Percentiles rank a stretch among this genome's conserved stretches.
Conservation (phyloP, 2,797 vertebrate species). For the Microctenopoma steveboyesi region DNA sequence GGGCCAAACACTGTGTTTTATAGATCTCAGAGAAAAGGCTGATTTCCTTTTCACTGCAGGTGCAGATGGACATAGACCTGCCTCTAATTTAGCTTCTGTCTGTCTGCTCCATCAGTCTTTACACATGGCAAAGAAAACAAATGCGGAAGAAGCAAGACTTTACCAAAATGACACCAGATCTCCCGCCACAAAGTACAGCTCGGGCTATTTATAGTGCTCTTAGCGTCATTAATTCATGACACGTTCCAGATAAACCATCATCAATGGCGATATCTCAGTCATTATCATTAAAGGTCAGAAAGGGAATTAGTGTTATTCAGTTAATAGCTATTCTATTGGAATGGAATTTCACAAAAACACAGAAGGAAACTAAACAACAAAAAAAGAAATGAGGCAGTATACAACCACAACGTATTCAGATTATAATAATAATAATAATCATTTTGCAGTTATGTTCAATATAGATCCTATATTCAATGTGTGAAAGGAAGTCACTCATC, state of each 20-base stretch:
- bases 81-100: neutral
- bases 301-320: neutral
- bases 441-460: no score
- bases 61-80: neutral
- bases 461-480: no score
- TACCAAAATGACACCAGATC: neutral
- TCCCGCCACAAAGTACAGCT: neutral
- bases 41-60: neutral
- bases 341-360: neutral
- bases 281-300: slow-evolving; percentile 14
- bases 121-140: neutral
- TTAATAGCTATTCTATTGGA: neutral
- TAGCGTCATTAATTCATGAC: slow-evolving; percentile 22
- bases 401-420: no score
- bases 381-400: neutral
- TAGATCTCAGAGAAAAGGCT: neutral
- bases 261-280: neutral
- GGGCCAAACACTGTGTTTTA: neutral
- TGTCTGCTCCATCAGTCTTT: neutral
- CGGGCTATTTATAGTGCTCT: slow-evolving; percentile 5
- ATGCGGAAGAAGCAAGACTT: neutral
- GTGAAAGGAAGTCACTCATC: no score
- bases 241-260: slow-evolving; percentile 3
- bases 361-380: neutral
- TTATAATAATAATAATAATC: neutral